A percentile compares a stretch with the other conserved stretches of the same genome.
Evolutionary conservation across 2,888 invertebrate genomes (phyloP).

Genomic region (Mechanitis mazaeus): DNA sequence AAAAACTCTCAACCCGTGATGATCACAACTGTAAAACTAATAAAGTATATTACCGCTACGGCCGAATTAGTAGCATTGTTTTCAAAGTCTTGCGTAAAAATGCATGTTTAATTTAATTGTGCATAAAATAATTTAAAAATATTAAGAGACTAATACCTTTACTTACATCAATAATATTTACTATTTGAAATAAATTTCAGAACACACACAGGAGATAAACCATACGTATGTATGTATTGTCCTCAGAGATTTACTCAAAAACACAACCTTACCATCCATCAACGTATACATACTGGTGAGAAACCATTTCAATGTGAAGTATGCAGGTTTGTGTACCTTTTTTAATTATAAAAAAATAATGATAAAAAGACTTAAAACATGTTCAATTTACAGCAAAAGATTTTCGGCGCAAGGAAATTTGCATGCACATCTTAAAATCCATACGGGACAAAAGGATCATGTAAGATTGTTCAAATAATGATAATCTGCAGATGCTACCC

Average conservation of each 20-base stretch:
- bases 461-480: conserved; percentile 41
- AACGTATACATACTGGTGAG: conserved; percentile 76
- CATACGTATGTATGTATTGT: conserved; percentile 75
- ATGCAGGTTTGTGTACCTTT: conserved; percentile 61
- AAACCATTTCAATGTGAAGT: conserved; percentile 80
- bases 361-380: conserved; percentile 2
- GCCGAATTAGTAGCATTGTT: too few species aligned
- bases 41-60: too few species aligned
- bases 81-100: too few species aligned
- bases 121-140: too few species aligned
- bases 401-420: conserved; percentile 79
- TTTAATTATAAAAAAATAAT: conserved; percentile 1
- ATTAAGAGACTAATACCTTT: too few species aligned
- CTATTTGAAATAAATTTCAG: conserved; percentile 36
- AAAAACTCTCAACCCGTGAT: too few species aligned
- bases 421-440: conserved; percentile 79
- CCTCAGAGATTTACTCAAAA: conserved; percentile 78
- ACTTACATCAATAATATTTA: too few species aligned
- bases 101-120: too few species aligned
- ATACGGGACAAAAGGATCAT: conserved; percentile 78
- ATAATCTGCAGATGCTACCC: too few species aligned
- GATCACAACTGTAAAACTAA: too few species aligned
- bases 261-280: conserved; percentile 78
- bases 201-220: conserved; percentile 78
- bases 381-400: conserved; percentile 65